phyloP scores from a whole-genome alignment of 2,888 invertebrate species.

The Clistopyga incitator region DNA sequence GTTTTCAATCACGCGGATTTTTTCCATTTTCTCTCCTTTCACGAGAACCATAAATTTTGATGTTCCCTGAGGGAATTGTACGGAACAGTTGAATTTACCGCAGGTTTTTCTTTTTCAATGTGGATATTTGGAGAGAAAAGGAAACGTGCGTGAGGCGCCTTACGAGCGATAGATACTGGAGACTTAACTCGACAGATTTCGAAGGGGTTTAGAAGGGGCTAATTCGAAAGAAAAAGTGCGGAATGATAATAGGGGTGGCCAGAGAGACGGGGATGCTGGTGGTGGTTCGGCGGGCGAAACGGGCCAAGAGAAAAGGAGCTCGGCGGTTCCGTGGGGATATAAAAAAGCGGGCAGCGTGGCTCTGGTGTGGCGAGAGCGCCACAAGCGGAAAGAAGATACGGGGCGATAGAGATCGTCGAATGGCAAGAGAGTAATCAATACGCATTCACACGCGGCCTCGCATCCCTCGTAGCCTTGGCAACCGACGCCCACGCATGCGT shows the following conservation, averaged over 20 bases:
- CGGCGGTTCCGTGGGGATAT: conserved; percentile 12
- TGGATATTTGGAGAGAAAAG: not conserved
- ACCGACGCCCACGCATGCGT: conserved; percentile 74
- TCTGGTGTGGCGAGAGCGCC: conserved; percentile 30
- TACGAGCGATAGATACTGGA: not conserved
- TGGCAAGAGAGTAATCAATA: conserved; percentile 80
- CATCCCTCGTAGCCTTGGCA: conserved; percentile 77
- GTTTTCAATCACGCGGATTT: no score
- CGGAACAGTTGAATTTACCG: no score
- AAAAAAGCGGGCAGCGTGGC: conserved; percentile 40
- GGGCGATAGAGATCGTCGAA: conserved; percentile 76
- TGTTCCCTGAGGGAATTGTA: no score
- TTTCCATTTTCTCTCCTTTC: no score
- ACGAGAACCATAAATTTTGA: no score
- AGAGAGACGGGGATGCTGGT: not conserved
- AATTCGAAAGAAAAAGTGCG: conserved; percentile 66
- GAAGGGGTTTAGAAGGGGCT: conserved; percentile 66
- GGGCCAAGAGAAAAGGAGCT: conserved; percentile 7
- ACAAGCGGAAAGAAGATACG: conserved; percentile 69
- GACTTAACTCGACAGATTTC: conserved; percentile 46
- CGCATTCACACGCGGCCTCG: conserved; percentile 79
- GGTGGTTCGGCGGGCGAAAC: conserved; percentile 40
- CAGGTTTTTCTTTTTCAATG: not conserved
- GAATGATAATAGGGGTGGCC: conserved; percentile 18
- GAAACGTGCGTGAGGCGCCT: not conserved